Percentiles rank a stretch among this genome's conserved stretches.
Evolutionary conservation across 2,888 invertebrate species (phyloP).

Genomic region (Diogma glabrata): DNA sequence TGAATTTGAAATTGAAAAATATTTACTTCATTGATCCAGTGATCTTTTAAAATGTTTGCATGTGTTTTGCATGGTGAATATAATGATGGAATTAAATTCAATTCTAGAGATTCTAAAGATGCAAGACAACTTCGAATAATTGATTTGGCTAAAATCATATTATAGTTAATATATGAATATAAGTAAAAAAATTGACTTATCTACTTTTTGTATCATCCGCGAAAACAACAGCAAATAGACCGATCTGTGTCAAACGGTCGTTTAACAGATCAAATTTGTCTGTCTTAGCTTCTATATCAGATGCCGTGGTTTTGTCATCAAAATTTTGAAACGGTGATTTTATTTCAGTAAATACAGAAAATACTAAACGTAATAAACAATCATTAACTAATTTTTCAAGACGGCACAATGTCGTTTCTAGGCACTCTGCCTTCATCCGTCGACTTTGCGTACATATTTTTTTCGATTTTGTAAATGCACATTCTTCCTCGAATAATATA

Average conservation of each 20-base stretch:
- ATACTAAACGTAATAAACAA: conserved; percentile 29
- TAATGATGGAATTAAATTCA: conserved; percentile 31
- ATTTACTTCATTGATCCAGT: conserved; percentile 30
- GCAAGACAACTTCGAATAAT: conserved; percentile 31
- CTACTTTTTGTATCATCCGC: conserved; percentile 27
- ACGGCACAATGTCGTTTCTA: conserved; percentile 29
- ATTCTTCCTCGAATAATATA: conserved; percentile 29
- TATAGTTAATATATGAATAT: background rate
- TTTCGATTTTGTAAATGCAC: conserved; percentile 17
- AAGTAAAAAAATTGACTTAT: too few species aligned
- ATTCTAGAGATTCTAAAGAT: conserved; percentile 33
- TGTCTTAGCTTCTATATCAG: conserved; percentile 28
- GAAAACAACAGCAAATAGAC: conserved; percentile 31
- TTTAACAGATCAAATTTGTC: conserved; percentile 35
- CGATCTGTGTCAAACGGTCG: conserved; percentile 33
- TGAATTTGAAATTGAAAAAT: conserved; percentile 28
- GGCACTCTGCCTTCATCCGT: conserved; percentile 27
- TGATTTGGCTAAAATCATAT: conserved; percentile 25
- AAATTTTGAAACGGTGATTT: too few species aligned
- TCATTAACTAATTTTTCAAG: conserved; percentile 33
- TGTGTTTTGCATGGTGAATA: conserved; percentile 24
- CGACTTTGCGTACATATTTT: conserved; percentile 23
- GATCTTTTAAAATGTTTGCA: conserved; percentile 30
- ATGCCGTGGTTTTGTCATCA: too few species aligned
- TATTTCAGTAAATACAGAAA: conserved; percentile 28